Conservation (phyloP, 2,113 vertebrate species). For the Ariopsis seemanni region DNA sequence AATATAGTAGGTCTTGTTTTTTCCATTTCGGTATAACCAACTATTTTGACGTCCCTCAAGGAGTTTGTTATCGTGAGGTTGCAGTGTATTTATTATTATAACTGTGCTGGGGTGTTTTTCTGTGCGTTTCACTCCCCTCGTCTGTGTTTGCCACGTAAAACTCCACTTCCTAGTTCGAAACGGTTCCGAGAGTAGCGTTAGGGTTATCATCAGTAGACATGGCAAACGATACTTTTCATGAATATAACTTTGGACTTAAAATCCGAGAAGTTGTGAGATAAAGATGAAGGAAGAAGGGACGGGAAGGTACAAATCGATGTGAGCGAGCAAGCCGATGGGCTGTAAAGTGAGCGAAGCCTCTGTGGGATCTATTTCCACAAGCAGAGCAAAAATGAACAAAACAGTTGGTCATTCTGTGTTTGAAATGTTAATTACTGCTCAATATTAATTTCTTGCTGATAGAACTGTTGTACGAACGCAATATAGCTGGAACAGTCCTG, state of each 20-base stretch:
- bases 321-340: too few relatives aligned
- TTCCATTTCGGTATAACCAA: too few relatives aligned
- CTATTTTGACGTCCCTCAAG: too few relatives aligned
- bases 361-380: background rate
- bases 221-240: background rate
- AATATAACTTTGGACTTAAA: background rate
- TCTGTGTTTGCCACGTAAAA: too few relatives aligned
- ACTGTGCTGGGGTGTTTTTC: too few relatives aligned
- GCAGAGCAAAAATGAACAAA: background rate
- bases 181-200: background rate
- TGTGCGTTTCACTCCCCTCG: too few relatives aligned
- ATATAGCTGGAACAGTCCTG: too few relatives aligned
- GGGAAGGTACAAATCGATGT: too few relatives aligned
- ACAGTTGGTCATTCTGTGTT: background rate
- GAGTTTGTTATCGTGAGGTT: too few relatives aligned
- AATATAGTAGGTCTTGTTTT: too few relatives aligned
- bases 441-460: background rate
- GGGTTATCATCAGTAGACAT: background rate
- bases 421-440: background rate
- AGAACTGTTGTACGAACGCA: background rate
- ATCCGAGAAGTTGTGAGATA: background rate
- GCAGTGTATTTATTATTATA: too few relatives aligned
- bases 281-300: background rate
- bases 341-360: too few relatives aligned
- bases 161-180: background rate